phyloP scores from a whole-genome alignment of 2,797 vertebrate genomes.

The Argentina silus region DNA sequence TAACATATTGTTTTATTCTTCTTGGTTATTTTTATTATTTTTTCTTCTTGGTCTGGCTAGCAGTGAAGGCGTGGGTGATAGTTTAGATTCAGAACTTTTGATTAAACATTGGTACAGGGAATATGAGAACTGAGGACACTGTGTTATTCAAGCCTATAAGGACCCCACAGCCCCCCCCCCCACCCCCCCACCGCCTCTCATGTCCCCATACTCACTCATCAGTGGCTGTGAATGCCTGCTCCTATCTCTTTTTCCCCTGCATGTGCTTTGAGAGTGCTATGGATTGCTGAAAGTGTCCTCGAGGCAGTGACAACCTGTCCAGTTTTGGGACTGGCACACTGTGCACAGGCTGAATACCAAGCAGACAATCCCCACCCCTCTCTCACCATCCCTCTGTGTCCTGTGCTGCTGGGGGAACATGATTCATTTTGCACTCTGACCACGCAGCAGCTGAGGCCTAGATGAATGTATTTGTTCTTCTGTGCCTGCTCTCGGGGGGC shows the following conservation, averaged over 20 bases:
- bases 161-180: too few relatives aligned
- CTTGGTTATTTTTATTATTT: neutral
- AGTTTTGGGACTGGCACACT: conserved; percentile 48
- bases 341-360: conserved; percentile 71
- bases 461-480: conserved; percentile 67
- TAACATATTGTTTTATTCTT: too few relatives aligned
- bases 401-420: conserved; percentile 51
- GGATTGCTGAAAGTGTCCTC: conserved; percentile 46
- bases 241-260: conserved; percentile 32
- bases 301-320: conserved; percentile 43
- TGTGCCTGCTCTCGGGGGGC: conserved; percentile 50
- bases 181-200: neutral
- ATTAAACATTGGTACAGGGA: neutral
- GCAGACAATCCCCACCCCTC: conserved; percentile 56
- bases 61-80: neutral
- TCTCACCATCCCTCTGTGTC: conserved; percentile 70
- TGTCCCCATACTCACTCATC: neutral
- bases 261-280: conserved; percentile 32
- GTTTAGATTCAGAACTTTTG: neutral
- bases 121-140: neutral
- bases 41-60: neutral
- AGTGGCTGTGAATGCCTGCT: conserved; percentile 12
- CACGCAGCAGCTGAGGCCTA: conserved; percentile 67
- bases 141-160: neutral
- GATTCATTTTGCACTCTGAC: conserved; percentile 63